Percentiles rank a stretch among this genome's conserved stretches.
Conservation (phyloP, 2,113 vertebrate genomes). For the Esox niger region DNA sequence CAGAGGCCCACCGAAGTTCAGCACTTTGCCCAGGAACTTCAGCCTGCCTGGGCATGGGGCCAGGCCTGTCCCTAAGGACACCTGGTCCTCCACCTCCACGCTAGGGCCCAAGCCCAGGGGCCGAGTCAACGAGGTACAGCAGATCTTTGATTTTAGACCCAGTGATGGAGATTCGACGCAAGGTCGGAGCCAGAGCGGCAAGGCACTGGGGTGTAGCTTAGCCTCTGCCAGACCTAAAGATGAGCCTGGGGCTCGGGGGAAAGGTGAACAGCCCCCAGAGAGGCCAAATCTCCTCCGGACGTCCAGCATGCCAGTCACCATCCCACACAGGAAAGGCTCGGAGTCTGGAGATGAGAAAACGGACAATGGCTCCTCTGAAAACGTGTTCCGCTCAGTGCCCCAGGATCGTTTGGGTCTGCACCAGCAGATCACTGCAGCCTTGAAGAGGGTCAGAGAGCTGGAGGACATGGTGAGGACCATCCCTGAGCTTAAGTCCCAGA, state of each 20-base stretch:
- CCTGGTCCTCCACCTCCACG: slow-evolving; percentile 77
- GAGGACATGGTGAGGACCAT: slow-evolving; percentile 70
- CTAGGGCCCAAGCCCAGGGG: slow-evolving; percentile 77
- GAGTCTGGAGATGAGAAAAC: slow-evolving; percentile 55
- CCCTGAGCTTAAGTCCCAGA: slow-evolving; percentile 73
- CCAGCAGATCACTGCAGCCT: slow-evolving; percentile 70
- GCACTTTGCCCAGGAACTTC: slow-evolving; percentile 94
- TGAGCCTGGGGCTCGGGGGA: slow-evolving; percentile 38
- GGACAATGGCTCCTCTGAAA: slow-evolving; percentile 53
- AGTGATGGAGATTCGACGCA: slow-evolving; percentile 42
- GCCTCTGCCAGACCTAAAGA: slow-evolving; percentile 64
- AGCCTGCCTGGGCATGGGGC: slow-evolving; percentile 84
- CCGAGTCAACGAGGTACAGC: slow-evolving; percentile 74
- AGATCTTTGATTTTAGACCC: slow-evolving; percentile 61
- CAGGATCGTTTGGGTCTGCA: slow-evolving; percentile 60
- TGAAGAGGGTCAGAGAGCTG: slow-evolving; percentile 71
- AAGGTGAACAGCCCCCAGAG: slow-evolving; percentile 53
- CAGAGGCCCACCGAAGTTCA: slow-evolving; percentile 91
- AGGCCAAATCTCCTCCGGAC: slow-evolving; percentile 89
- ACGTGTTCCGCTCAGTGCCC: slow-evolving; percentile 54
- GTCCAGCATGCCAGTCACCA: slow-evolving; percentile 88
- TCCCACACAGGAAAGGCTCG: slow-evolving; percentile 72
- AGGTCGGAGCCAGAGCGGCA: slow-evolving; percentile 22
- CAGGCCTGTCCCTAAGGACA: slow-evolving; percentile 69
- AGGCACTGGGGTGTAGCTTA: slow-evolving; percentile 49